Evolutionary conservation across 2,113 vertebrate genomes (phyloP).

Genomic region (Electrona antarctica): DNA sequence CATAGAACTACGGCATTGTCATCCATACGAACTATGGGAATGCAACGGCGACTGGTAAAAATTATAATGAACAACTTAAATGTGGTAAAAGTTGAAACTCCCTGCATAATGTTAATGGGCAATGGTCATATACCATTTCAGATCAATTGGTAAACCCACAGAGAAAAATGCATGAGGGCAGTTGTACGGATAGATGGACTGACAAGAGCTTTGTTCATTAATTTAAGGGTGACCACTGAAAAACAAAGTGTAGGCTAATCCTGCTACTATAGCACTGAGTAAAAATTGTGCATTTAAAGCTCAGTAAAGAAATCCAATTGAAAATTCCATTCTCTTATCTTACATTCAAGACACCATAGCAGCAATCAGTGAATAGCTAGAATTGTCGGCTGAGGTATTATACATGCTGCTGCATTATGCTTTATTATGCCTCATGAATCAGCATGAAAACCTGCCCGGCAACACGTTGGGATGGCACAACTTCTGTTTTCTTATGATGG

Average conservation of each 20-base stretch:
- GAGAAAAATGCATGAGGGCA: too few relatives aligned
- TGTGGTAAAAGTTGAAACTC: too few relatives aligned
- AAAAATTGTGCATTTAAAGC: slow-evolving; percentile 13
- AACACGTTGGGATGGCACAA: slow-evolving; percentile 3
- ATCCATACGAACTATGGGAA: too few relatives aligned
- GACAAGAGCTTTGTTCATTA: too few relatives aligned
- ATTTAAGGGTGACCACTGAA: not conserved
- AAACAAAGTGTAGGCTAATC: not conserved
- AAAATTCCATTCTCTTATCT: slow-evolving; percentile 11
- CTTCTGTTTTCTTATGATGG: slow-evolving; percentile 50
- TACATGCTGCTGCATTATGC: slow-evolving; percentile 17
- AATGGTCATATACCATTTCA: too few relatives aligned
- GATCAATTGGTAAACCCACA: too few relatives aligned
- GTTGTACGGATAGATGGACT: too few relatives aligned
- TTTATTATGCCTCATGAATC: not conserved
- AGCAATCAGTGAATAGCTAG: slow-evolving; percentile 45
- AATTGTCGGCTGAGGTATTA: slow-evolving; percentile 27
- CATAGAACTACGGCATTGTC: too few relatives aligned
- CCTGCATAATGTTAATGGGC: too few relatives aligned
- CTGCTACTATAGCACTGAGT: slow-evolving; percentile 16
- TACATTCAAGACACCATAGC: slow-evolving; percentile 45
- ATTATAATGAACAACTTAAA: too few relatives aligned
- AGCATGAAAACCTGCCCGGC: slow-evolving; percentile 24
- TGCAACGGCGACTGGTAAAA: too few relatives aligned
- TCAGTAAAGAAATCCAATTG: slow-evolving; percentile 39